Conservation (phyloP, 1,140 invertebrate genomes). For the Lasioglossum albipes region DNA sequence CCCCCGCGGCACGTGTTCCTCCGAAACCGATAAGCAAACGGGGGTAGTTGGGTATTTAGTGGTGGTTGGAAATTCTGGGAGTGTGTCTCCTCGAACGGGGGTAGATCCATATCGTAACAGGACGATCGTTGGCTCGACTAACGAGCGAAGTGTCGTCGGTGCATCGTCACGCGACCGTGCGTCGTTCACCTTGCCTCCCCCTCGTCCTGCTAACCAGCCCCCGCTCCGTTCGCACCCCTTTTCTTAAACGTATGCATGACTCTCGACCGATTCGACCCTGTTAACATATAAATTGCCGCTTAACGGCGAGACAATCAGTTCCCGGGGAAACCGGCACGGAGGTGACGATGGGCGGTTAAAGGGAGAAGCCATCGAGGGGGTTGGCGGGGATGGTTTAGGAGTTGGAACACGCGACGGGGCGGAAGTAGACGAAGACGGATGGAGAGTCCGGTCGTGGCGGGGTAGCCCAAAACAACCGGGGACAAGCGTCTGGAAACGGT, state of each 20-base stretch:
- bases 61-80: neutral
- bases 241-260: slow-evolving; percentile 70
- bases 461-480: slow-evolving; percentile 13
- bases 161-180: slow-evolving; percentile 15
- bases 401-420: slow-evolving; percentile 6
- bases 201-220: neutral
- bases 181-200: no score
- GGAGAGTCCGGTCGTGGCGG: neutral
- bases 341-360: slow-evolving; percentile 45
- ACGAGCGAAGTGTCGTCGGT: slow-evolving; percentile 22
- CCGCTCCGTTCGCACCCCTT: slow-evolving; percentile 16
- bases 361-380: no score
- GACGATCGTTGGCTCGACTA: slow-evolving; percentile 7
- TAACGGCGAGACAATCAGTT: slow-evolving; percentile 72
- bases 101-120: slow-evolving; percentile 6
- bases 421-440: slow-evolving; percentile 24
- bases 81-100: neutral
- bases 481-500: slow-evolving; percentile 5
- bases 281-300: slow-evolving; percentile 77
- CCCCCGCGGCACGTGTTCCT: neutral
- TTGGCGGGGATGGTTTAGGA: neutral
- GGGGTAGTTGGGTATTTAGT: no score
- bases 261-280: slow-evolving; percentile 69
- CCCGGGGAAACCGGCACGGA: slow-evolving; percentile 24
- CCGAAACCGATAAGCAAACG: slow-evolving; percentile 14